Conservation (phyloP, 1,140 invertebrate genomes). For the Macrocentrus cingulum region DNA sequence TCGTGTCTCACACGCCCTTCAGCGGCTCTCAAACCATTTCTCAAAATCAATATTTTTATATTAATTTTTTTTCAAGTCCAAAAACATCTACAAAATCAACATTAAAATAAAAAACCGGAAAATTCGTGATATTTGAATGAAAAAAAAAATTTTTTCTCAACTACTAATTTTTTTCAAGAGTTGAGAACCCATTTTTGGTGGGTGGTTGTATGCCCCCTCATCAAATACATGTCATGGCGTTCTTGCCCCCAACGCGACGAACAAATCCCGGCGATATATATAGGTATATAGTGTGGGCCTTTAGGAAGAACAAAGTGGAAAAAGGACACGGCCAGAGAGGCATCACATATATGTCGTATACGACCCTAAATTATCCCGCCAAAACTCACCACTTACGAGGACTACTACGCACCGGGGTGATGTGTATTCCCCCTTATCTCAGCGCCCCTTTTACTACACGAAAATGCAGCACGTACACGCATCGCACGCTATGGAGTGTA, state of each 20-base stretch:
- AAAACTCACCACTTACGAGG: slow-evolving; percentile 3
- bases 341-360: too few relatives aligned
- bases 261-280: slow-evolving; percentile 21
- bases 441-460: background rate
- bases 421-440: too few relatives aligned
- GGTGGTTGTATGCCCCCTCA: slow-evolving; percentile 51
- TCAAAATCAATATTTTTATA: too few relatives aligned
- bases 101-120: too few relatives aligned
- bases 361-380: slow-evolving; percentile 3
- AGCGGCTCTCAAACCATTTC: too few relatives aligned
- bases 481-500: too few relatives aligned
- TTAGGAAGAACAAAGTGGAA: too few relatives aligned
- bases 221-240: slow-evolving; percentile 57
- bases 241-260: slow-evolving; percentile 49
- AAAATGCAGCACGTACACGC: background rate
- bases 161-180: too few relatives aligned
- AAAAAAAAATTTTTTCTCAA: slow-evolving; percentile 4
- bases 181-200: slow-evolving; percentile 46
- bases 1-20: too few relatives aligned
- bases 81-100: too few relatives aligned
- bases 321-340: too few relatives aligned
- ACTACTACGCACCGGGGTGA: background rate
- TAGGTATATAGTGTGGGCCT: background rate
- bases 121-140: background rate
- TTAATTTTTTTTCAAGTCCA: too few relatives aligned